Conservation (phyloP, 2,888 invertebrate species). For the Chironomus tentans region DNA sequence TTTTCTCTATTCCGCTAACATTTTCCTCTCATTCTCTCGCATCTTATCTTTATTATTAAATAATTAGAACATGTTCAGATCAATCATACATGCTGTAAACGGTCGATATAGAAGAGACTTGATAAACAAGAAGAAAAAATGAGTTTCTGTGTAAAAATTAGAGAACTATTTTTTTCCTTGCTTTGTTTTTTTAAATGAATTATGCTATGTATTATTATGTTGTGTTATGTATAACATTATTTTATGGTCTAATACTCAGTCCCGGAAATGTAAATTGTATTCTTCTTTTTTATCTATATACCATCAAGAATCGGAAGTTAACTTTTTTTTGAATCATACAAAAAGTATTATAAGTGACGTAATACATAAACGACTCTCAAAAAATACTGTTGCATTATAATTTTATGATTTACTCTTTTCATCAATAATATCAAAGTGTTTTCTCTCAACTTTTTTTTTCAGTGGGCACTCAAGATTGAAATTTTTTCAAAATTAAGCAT, state of each 20-base stretch:
- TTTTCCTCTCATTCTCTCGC: too few species aligned
- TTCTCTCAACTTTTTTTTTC: neutral
- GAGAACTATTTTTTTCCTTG: neutral
- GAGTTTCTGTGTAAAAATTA: neutral
- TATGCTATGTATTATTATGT: neutral
- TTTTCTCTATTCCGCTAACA: too few species aligned
- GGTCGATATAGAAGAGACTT: too few species aligned
- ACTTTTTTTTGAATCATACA: neutral
- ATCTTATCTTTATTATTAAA: too few species aligned
- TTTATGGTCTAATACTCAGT: slow-evolving; percentile 19
- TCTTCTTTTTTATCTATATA: neutral
- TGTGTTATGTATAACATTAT: neutral
- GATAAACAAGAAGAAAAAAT: too few species aligned
- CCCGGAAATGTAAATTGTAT: neutral
- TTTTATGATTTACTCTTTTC: neutral
- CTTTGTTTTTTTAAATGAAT: neutral
- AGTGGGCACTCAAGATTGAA: too few species aligned
- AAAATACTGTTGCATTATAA: neutral
- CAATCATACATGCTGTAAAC: too few species aligned
- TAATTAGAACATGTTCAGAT: too few species aligned
- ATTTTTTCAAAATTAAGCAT: too few species aligned
- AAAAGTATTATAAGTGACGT: neutral
- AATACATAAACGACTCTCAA: neutral
- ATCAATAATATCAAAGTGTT: neutral
- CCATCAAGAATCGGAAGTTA: slow-evolving; percentile 4